Base-by-base conservation (phyloP, 2,797 vertebrate genomes). In the Champsocephalus gunnari region DNA sequence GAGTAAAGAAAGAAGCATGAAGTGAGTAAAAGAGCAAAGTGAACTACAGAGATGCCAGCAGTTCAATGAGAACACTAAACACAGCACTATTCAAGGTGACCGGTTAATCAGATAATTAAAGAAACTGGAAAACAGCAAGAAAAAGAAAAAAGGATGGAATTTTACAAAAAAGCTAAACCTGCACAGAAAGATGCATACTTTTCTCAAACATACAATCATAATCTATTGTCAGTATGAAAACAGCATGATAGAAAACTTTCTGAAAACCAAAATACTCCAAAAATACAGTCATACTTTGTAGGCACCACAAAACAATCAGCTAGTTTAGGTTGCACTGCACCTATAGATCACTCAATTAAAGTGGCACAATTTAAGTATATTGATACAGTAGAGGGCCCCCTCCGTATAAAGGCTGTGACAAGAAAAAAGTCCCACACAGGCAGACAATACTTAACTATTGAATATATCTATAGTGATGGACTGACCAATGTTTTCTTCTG, bases 291-390 rank as follows among this genome's bases (percentile, higher is more conserved):
- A 87, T 86, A 77, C 76, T 79, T 88, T 58, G 83, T 80, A 92
- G 91, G 91, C 89, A 93, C 91, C 81, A 90, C 80, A 91, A 88
- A 89, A 85, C 79, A 91, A 92, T 90, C 84, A 87, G 78, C 80
- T 84, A 90, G 80, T 83, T 90, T 68, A 90, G 81, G 89, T 88
- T 91, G 89, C 88, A 91, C 88, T 88, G 89, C 91, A 92, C 89
- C 90, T 86, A 80, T 68, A 86, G 64, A 86, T 89, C 86, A 89
- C 88, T 90, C 86, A 82, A 86, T 91, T 81, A 88, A 93, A 94
- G 92, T 94, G 93, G 92, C 92, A 92, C 88, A 81, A 89, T 83
- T 74, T 63, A 84, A 83, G 73, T 82, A 66, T 77, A 88, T 85
- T 63, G 74, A 84, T 90, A 92, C 91, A 93, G 88, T 84, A 93